Evolutionary conservation across 2,797 vertebrate species (phyloP), one percentile per base, ranked within the genome.

Genomic region (Chelon auratus): DNA sequence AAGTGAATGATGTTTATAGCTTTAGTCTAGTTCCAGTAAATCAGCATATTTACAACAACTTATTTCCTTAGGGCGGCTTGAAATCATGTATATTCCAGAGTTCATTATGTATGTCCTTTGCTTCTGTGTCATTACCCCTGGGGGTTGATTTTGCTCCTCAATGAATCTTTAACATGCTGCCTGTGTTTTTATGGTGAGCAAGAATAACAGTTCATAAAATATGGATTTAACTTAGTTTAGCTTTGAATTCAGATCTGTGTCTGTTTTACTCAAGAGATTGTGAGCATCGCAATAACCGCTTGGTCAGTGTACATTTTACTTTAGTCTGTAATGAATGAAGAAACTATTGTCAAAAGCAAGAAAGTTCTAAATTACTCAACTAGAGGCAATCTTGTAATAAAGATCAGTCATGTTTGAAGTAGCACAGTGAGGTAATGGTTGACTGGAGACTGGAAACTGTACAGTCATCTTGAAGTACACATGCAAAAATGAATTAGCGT

Each of bases 131-230:
- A 51, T 55, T 70, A 17, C 56, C 74, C 76, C 22, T 33, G 48
- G 68, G 59, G 70, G 62, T 60, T 79, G 30, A 79, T 79, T 81
- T 56, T 74, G 50, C 72, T 66, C 62, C 61, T 76, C 66, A 43
- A 70, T 85, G 61, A 81, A 85, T 81, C 73, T 79, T 85, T 83
- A 72, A 84, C 72, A 60, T 30, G 37, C 75, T 62, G 68, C 66
- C 47, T 26, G 50, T 26, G 50, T 56, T 68, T 77, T 43, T 65
- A 55, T 72, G 45, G 48, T 53, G 61, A 59, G 75, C 73, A 37
- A 26, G 63, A 54, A n/a, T 55, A 76, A 75, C 61, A 80, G 36
- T 63, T 75, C 57, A 80, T 68, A 43, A 83, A 63, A 81, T 70
- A 80, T 82, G 61, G 56, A 85, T 75, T 39, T 37, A 39, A 52